phyloP scores from a whole-genome alignment of 2,888 invertebrate genomes.

The Scaptomyza polygonia region DNA sequence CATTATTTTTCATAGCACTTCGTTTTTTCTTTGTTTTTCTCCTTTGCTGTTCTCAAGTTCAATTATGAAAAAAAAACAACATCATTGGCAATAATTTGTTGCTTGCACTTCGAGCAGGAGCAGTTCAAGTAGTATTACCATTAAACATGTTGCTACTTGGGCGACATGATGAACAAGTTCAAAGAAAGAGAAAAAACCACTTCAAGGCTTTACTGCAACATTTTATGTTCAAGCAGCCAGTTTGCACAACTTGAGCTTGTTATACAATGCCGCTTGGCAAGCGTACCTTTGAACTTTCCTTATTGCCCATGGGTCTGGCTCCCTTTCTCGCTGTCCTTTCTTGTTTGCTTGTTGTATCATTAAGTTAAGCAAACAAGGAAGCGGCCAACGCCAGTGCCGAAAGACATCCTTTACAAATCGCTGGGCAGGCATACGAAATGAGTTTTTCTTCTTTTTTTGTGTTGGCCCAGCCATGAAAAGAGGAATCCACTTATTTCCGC shows the following conservation, averaged over 20 bases:
- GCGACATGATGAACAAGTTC: slow-evolving; percentile 60
- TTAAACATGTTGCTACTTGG: slow-evolving; percentile 49
- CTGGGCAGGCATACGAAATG: slow-evolving; percentile 62
- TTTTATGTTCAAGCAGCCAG: slow-evolving; percentile 56
- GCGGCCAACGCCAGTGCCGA: slow-evolving; percentile 38
- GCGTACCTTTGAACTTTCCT: slow-evolving; percentile 73
- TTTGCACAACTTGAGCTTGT: slow-evolving; percentile 60
- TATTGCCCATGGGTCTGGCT: slow-evolving; percentile 1
- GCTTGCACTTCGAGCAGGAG: slow-evolving; percentile 48
- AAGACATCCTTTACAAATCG: slow-evolving; percentile 54
- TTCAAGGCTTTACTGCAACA: slow-evolving; percentile 54
- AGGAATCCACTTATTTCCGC: slow-evolving; percentile 60
- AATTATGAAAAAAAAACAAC: slow-evolving; percentile 1
- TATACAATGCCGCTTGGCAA: slow-evolving; percentile 69
- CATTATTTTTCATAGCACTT: slow-evolving; percentile 34
- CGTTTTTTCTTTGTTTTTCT: too few relatives aligned
- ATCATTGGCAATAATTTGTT: slow-evolving; percentile 47
- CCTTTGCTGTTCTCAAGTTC: not conserved
- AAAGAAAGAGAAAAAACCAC: slow-evolving; percentile 52
- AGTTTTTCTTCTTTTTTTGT: slow-evolving; percentile 40
- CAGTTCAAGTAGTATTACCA: slow-evolving; percentile 39
- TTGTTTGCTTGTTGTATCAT: slow-evolving; percentile 9
- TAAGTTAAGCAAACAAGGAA: slow-evolving; percentile 65
- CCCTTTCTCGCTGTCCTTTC: slow-evolving; percentile 8
- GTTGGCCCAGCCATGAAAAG: slow-evolving; percentile 62